Percentiles rank a stretch among this genome's conserved stretches.
These are phyloP conservation scores for Bothrops jararaca DNA, from an alignment of 2,113 vertebrate genomes.

Conservation along the genomic window DNA sequence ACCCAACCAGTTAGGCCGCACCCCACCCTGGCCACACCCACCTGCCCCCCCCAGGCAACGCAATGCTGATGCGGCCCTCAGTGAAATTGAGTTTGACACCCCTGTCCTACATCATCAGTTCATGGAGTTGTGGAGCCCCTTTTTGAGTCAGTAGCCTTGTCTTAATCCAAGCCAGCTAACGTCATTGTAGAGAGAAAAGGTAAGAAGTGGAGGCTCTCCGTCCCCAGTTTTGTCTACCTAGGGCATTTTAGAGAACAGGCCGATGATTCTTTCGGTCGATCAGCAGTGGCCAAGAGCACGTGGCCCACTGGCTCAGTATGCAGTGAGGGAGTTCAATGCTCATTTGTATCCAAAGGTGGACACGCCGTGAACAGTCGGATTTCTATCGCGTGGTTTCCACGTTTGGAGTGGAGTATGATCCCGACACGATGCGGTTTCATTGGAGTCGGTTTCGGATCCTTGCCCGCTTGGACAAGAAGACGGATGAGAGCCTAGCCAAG, in stretches of 20 bases:
- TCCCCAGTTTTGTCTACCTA: background rate
- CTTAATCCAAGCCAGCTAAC: background rate
- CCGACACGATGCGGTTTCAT: constrained; percentile 69
- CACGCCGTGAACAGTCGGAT: constrained; percentile 87
- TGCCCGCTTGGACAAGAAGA: constrained; percentile 89
- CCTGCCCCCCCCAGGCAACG: no score
- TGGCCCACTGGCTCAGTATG: background rate
- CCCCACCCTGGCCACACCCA: no score
- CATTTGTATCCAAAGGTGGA: constrained; percentile 76
- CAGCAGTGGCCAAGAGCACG: fast-evolving
- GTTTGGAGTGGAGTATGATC: constrained; percentile 87
- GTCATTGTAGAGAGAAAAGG: background rate
- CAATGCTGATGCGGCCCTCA: no score
- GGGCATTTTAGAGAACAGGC: background rate
- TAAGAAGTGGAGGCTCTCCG: background rate
- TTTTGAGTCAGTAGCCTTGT: background rate
- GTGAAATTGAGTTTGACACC: no score
- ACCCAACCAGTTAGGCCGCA: no score
- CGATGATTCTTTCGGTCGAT: background rate
- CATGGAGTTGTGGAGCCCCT: background rate
- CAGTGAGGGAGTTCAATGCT: background rate
- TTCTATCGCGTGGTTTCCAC: constrained; percentile 91
- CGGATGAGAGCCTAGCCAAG: constrained; percentile 85
- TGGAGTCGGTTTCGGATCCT: constrained; percentile 86
- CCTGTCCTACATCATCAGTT: background rate